Evolutionary conservation across 1,140 invertebrate genomes (phyloP).

Genomic region (Phthorimaea operculella): DNA sequence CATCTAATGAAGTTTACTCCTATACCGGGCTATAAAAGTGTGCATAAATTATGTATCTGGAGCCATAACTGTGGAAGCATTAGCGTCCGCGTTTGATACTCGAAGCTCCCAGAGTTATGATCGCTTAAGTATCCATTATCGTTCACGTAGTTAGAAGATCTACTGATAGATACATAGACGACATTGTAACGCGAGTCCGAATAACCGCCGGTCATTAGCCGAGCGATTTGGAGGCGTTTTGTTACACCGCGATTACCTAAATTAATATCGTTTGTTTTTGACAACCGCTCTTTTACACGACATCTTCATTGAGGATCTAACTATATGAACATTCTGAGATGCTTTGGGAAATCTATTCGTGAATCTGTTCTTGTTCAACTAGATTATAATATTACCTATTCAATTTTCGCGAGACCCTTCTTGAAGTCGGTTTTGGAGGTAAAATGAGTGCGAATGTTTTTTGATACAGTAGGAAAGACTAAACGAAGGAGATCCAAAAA

Average conservation of each 20-base stretch:
- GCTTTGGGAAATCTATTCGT: not conserved
- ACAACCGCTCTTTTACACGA: slow-evolving; percentile 56
- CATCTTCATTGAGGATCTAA: slow-evolving; percentile 42
- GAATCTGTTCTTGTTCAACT: not conserved
- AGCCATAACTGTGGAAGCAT: slow-evolving; percentile 16
- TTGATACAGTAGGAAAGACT: too few relatives aligned
- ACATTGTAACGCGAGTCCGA: slow-evolving; percentile 27
- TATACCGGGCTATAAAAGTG: not conserved
- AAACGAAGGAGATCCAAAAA: too few relatives aligned
- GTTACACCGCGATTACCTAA: slow-evolving; percentile 33
- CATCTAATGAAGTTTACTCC: not conserved
- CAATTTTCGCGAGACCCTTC: too few relatives aligned
- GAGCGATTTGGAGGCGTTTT: slow-evolving; percentile 40
- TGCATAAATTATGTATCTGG: slow-evolving; percentile 1
- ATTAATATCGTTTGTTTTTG: slow-evolving; percentile 55
- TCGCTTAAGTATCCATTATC: slow-evolving; percentile 42
- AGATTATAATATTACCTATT: too few relatives aligned
- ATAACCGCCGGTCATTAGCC: slow-evolving; percentile 32
- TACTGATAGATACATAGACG: slow-evolving; percentile 19
- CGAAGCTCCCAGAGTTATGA: slow-evolving; percentile 25
- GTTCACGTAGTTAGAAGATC: slow-evolving; percentile 23
- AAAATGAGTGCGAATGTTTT: too few relatives aligned
- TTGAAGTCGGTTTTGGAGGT: too few relatives aligned
- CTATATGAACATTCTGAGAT: not conserved
- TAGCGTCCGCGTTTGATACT: slow-evolving; percentile 18